Evolutionary conservation across 1,140 invertebrate genomes (phyloP), one percentile per base, ranked within the genome.

Genomic region (Plutomurus gul): DNA sequence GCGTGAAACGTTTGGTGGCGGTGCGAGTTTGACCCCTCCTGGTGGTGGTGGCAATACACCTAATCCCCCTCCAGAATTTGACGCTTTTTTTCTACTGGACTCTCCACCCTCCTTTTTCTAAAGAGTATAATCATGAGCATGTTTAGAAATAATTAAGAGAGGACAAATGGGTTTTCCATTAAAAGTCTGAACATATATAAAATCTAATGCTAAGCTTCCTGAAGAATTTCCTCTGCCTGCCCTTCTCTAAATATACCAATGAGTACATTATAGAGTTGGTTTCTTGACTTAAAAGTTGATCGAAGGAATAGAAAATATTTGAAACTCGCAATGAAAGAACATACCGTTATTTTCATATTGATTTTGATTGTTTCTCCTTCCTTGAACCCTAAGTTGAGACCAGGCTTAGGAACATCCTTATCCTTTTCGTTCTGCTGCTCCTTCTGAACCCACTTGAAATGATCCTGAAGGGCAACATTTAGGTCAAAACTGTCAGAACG

Each of bases 351-450:
- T 88, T 96, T 96, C 94, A 97, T 96, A 86, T 99, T 99, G 49
- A 99, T 97, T 89, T 96, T 98, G 81, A 99, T 99, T 16, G 97
- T 99, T 89, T 99, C 94, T 30, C 97, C 97, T 86, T 98, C 97
- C 87, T 99, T 99, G 85, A 99, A 98, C 77, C 96, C 93, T n/a
- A 99, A 89, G 89, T 99, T 96, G 18, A 99, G 87, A 84, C 95
- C 92, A 78, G 94, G 95, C 83, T 92, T 92, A 11, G 92, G 91
- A 79, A 89, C 89, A 47, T 91, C 89, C 81, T 93, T 91, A 85
- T 95, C 93, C 80, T 94, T 93, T 85, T 93, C 93, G 49, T 94
- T 92, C 87, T 94, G 90, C 86, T 97, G 94, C 84, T 95, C 93
- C 87, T 97, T 97, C 85, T 95, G 95, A 2, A 98, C 85, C 93